Conservation (phyloP, 2,888 invertebrate species). For the Scaptomyza polygonia region DNA sequence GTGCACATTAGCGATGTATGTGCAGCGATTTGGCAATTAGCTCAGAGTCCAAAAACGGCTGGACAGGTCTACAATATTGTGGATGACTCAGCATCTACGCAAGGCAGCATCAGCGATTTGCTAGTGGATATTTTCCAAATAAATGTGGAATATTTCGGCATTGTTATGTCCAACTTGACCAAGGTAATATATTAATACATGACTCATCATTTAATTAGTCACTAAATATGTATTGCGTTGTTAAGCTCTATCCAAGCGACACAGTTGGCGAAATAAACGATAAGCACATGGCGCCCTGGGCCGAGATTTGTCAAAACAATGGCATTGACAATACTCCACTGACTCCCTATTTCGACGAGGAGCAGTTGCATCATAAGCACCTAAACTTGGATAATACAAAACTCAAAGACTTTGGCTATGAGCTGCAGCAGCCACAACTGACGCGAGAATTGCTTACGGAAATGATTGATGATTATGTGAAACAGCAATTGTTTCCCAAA, state of each 20-base stretch:
- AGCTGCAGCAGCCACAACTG: constrained; percentile 87
- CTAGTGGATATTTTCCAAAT: constrained; percentile 93
- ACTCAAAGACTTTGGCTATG: constrained; percentile 87
- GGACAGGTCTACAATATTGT: constrained; percentile 92
- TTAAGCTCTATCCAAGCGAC: constrained; percentile 90
- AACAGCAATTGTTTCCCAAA: constrained; percentile 93
- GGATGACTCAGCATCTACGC: constrained; percentile 92
- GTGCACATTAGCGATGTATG: constrained; percentile 94
- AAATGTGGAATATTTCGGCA: constrained; percentile 94
- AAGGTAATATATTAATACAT: constrained; percentile 86
- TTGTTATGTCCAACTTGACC: constrained; percentile 91
- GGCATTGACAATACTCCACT: constrained; percentile 93
- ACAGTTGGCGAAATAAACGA: constrained; percentile 96
- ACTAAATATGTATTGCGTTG: constrained; percentile 30
- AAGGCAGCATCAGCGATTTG: constrained; percentile 92
- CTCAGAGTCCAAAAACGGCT: constrained; percentile 85
- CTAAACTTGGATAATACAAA: constrained; percentile 90
- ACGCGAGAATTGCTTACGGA: constrained; percentile 87
- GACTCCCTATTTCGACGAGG: constrained; percentile 93
- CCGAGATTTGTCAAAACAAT: constrained; percentile 91
- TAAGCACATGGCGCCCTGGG: constrained; percentile 96
- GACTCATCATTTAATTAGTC: constrained; percentile 28
- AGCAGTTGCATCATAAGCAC: constrained; percentile 92
- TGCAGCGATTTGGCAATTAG: constrained; percentile 91
- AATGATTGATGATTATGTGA: constrained; percentile 92